Evolutionary conservation across 2,888 invertebrate genomes (phyloP), one percentile per base, ranked within the genome.

Genomic region (Theodoxus fluviatilis): DNA sequence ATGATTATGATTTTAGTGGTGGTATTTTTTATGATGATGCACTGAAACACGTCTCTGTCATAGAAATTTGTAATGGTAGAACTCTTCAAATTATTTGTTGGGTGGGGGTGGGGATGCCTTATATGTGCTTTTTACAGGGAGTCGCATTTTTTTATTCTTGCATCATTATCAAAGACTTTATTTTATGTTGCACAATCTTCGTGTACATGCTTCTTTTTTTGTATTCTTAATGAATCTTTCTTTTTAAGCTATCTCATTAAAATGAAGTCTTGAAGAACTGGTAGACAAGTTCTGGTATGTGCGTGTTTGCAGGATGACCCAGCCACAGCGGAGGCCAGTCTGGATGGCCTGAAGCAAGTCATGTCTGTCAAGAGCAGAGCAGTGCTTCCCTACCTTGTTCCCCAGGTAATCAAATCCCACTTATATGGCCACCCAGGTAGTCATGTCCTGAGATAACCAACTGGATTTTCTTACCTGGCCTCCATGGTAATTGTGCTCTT

Each of bases 341-440:
- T 99, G 75, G 98, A 99, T 86, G 99, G 98, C 28, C 90, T 99
- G 78, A 92, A 95, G 71, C 97, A 98, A 90, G 94, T 99, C 52
- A 96, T 99, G 95, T 93, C 94, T 18, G 94, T 98, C 71, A 98
- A 98, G 89, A 95, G 96, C 0, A 91, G 94, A 78, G 96, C 96
- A 0, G 97, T 98, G 69, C 89, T 99, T 78, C 98, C 98, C 0
- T 98, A 97, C 88, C 91, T 99, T 74, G 93, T 99, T 73, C 98
- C 98, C 3, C 88, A 89, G 81, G 87, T 88, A 72, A 72, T 73
- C n/a, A n/a, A n/a, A n/a, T n/a, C n/a, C n/a, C n/a, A n/a, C n/a
- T n/a, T n/a, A n/a, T n/a, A n/a, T n/a, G n/a, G n/a, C n/a, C n/a
- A n/a, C n/a, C n/a, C n/a, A n/a, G n/a, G n/a, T n/a, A n/a, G n/a